These are phyloP conservation scores for Zenarchopterus dispar DNA, from an alignment of 2,797 vertebrate species.

Conservation along the genomic window DNA sequence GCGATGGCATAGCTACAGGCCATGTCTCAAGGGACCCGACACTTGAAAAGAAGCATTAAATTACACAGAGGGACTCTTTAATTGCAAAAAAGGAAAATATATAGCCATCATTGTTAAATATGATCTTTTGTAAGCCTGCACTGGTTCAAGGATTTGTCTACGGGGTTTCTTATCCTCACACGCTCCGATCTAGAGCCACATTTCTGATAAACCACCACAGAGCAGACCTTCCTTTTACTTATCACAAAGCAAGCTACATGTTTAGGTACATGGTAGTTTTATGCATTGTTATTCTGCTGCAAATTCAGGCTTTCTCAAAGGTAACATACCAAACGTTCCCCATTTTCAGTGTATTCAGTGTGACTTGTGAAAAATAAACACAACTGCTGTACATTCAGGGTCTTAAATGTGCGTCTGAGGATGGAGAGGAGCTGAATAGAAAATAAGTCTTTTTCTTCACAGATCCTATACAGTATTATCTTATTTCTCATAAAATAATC, in stretches of 20 bases:
- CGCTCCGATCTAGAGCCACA: slow-evolving; percentile 34
- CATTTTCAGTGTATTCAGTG: too few species aligned
- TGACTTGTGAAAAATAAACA: too few species aligned
- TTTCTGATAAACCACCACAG: slow-evolving; percentile 35
- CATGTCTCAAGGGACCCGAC: slow-evolving; percentile 79
- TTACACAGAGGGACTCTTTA: slow-evolving; percentile 83
- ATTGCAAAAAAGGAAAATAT: slow-evolving; percentile 81
- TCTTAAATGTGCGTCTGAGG: too few species aligned
- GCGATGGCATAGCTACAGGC: slow-evolving; percentile 80
- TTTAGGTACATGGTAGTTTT: not conserved
- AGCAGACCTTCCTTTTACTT: slow-evolving; percentile 15
- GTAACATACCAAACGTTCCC: not conserved
- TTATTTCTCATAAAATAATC: slow-evolving; percentile 18
- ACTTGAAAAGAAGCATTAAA: slow-evolving; percentile 84
- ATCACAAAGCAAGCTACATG: slow-evolving; percentile 13
- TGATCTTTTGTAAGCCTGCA: slow-evolving; percentile 79
- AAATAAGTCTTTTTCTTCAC: too few species aligned
- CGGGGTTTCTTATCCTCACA: slow-evolving; percentile 58
- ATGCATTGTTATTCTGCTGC: slow-evolving; percentile 5
- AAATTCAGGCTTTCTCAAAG: slow-evolving; percentile 2
- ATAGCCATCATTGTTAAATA: slow-evolving; percentile 81
- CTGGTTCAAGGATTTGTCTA: slow-evolving; percentile 74
- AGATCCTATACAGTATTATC: not conserved
- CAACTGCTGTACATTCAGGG: too few species aligned
- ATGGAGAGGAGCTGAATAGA: too few species aligned